phyloP scores from a whole-genome alignment of 2,113 vertebrate species.

The Campylorhamphus procurvoides region DNA sequence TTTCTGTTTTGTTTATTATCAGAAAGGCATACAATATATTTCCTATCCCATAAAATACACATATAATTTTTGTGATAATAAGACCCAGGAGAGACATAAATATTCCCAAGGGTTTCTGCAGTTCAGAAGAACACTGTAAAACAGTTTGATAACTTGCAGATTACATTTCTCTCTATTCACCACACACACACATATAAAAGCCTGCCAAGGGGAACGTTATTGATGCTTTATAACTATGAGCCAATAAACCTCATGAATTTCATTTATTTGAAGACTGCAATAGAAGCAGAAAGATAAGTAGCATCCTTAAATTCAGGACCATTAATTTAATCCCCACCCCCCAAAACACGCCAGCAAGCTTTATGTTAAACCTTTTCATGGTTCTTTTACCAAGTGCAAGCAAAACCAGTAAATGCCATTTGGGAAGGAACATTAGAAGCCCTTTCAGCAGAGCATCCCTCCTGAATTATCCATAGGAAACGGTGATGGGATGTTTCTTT shows the following conservation, averaged over 20 bases:
- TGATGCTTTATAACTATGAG: slow-evolving; percentile 56
- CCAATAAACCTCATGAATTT: slow-evolving; percentile 63
- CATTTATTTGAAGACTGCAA: slow-evolving; percentile 38
- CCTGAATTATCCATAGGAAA: neutral
- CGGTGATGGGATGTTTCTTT: neutral
- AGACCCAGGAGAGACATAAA: slow-evolving; percentile 41
- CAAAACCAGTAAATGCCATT: neutral
- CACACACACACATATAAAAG: neutral
- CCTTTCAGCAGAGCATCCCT: neutral
- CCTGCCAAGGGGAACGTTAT: slow-evolving; percentile 54
- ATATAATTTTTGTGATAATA: slow-evolving; percentile 60
- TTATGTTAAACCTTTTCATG: neutral
- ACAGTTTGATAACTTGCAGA: slow-evolving; percentile 56
- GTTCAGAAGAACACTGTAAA: slow-evolving; percentile 59
- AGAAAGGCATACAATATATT: slow-evolving; percentile 21
- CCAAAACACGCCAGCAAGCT: neutral
- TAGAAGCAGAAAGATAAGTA: slow-evolving; percentile 43
- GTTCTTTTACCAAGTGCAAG: neutral
- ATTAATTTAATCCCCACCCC: slow-evolving; percentile 27
- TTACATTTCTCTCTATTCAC: slow-evolving; percentile 25
- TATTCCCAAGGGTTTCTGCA: slow-evolving; percentile 51
- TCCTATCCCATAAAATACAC: slow-evolving; percentile 46
- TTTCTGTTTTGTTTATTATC: slow-evolving; percentile 56
- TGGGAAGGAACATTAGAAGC: neutral
- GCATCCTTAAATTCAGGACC: slow-evolving; percentile 38